Conservation (phyloP, 2,797 vertebrate genomes). For the Capromys pilorides region DNA sequence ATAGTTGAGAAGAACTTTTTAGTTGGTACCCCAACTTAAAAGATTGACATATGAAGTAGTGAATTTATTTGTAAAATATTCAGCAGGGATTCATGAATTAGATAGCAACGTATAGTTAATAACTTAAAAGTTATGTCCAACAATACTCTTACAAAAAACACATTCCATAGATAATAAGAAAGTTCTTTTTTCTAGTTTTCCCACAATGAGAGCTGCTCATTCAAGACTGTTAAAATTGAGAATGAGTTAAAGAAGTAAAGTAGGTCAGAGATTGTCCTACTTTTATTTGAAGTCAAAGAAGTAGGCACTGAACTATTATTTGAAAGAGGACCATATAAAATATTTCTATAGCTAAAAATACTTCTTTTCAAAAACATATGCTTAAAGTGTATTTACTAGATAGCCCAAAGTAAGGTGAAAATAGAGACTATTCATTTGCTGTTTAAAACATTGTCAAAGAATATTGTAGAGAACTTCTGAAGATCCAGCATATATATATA, state of each 20-base stretch:
- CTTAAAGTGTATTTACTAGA: neutral
- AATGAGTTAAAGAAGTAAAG: neutral
- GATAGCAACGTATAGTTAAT: neutral
- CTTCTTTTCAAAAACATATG: neutral
- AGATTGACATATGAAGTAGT: neutral
- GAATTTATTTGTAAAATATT: slow-evolving; percentile 25
- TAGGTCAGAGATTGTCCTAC: neutral
- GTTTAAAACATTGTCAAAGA: slow-evolving; percentile 46
- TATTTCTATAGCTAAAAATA: neutral
- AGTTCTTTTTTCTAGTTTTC: neutral
- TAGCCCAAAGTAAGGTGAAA: neutral
- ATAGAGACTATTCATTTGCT: neutral
- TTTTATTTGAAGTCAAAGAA: slow-evolving; percentile 11
- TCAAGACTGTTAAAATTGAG: neutral
- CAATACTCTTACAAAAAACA: slow-evolving; percentile 11
- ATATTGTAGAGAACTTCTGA: neutral
- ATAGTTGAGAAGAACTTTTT: neutral
- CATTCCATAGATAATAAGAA: neutral
- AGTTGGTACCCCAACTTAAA: neutral
- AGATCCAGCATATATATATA: neutral
- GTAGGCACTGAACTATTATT: neutral
- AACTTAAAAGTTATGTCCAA: slow-evolving; percentile 17
- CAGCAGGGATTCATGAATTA: neutral
- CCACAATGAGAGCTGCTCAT: neutral
- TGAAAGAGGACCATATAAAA: neutral